A percentile compares a stretch with the other conserved stretches of the same genome.
Conservation (phyloP, 2,888 invertebrate genomes). For the Chrysodeixis includens region DNA sequence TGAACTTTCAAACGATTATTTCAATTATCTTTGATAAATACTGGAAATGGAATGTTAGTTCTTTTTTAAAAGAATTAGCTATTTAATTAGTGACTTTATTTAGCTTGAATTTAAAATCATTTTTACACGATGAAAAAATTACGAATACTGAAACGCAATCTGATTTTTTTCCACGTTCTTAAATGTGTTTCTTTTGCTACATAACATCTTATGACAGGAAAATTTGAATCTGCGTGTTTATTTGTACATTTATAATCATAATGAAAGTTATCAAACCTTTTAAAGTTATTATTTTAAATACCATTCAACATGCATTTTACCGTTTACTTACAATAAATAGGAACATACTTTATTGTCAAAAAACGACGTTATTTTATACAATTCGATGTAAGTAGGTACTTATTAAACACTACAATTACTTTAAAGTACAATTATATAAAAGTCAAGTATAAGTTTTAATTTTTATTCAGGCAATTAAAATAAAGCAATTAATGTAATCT, state of each 20-base stretch:
- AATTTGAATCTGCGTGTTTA: too few species aligned
- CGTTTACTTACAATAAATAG: too few species aligned
- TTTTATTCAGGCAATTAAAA: constrained; percentile 19
- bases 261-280: too few species aligned
- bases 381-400: constrained; percentile 5
- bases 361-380: neutral
- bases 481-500: neutral
- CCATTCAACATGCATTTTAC: too few species aligned
- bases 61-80: neutral
- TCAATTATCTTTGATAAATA: constrained; percentile 12
- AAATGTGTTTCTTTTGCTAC: too few species aligned
- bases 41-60: neutral
- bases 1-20: constrained; percentile 32
- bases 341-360: too few species aligned
- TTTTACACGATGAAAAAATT: too few species aligned
- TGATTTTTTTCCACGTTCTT: too few species aligned
- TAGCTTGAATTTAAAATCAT: neutral
- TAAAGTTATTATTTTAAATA: too few species aligned
- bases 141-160: too few species aligned
- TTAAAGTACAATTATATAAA: constrained; percentile 27
- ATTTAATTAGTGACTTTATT: neutral
- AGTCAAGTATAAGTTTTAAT: constrained; percentile 11
- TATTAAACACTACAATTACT: constrained; percentile 14
- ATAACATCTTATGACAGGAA: too few species aligned
- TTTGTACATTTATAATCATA: too few species aligned